Evolutionary conservation across 1,140 invertebrate genomes (phyloP).

Genomic region (Augochlora pura): DNA sequence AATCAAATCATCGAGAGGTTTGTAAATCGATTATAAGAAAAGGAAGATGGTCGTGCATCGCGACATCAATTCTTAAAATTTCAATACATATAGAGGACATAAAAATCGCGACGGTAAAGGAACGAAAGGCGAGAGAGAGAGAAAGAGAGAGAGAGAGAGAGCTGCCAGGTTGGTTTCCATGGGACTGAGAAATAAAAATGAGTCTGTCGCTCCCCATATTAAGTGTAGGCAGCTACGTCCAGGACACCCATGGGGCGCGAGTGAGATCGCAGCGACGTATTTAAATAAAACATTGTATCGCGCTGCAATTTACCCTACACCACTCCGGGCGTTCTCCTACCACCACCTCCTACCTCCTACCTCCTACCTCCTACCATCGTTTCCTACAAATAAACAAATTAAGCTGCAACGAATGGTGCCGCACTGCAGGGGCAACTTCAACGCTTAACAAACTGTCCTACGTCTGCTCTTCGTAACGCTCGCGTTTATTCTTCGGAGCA

Average conservation of each 20-base stretch:
- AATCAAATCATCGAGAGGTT: no score
- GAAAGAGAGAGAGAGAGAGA: no score
- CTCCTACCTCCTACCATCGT: conserved; percentile 41
- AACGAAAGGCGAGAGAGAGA: no score
- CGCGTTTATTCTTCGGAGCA: conserved; percentile 41
- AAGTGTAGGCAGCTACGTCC: conserved; percentile 71
- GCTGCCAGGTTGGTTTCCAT: conserved; percentile 51
- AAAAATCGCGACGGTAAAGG: conserved; percentile 56
- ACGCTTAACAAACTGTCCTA: conserved; percentile 58
- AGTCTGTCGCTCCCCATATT: conserved; percentile 71
- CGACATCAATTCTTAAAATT: conserved; percentile 12
- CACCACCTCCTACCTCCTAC: conserved; percentile 41
- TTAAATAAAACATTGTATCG: conserved; percentile 73
- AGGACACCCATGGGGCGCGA: conserved; percentile 69
- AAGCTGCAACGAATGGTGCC: conserved; percentile 65
- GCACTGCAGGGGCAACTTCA: conserved; percentile 58
- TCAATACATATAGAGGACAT: conserved; percentile 22
- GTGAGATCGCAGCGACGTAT: conserved; percentile 70
- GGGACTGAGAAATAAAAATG: conserved; percentile 72
- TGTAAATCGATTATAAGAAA: no score
- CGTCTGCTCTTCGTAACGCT: conserved; percentile 52
- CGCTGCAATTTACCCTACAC: conserved; percentile 65
- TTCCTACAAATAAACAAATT: conserved; percentile 71
- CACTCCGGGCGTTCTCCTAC: conserved; percentile 24
- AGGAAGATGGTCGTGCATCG: not conserved